Percentiles rank a stretch among this genome's conserved stretches.
phyloP scores from a whole-genome alignment of 2,888 invertebrate genomes.

The Conops quadrifasciatus region DNA sequence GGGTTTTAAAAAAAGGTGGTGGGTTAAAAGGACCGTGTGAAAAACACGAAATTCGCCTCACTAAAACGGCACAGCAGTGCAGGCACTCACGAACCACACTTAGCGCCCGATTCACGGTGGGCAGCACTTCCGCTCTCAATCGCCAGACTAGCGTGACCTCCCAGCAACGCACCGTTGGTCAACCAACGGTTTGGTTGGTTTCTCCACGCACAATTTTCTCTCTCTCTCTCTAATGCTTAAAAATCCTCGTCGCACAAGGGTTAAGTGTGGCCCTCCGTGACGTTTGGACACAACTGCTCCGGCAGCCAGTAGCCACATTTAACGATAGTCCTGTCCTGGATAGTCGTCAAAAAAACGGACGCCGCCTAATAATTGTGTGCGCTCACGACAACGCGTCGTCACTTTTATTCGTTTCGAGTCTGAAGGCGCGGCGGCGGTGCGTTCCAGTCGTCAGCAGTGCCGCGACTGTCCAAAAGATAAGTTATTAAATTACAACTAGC shows the following conservation, averaged over 20 bases:
- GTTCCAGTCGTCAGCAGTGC: slow-evolving; percentile 1
- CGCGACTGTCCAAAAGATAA: slow-evolving; percentile 18
- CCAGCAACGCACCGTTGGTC: too few relatives aligned
- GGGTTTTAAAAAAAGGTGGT: not conserved
- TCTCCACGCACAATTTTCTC: not conserved
- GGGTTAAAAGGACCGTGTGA: slow-evolving; percentile 5
- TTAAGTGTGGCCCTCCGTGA: slow-evolving; percentile 3
- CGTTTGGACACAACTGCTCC: slow-evolving; percentile 29
- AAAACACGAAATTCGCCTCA: slow-evolving; percentile 7
- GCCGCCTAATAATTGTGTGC: slow-evolving; percentile 7
- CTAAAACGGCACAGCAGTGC: slow-evolving; percentile 27
- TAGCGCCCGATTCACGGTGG: slow-evolving; percentile 5
- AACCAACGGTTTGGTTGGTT: not conserved
- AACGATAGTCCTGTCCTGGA: not conserved
- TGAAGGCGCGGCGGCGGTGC: not conserved
- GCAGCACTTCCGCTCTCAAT: slow-evolving; percentile 3
- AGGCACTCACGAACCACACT: slow-evolving; percentile 33
- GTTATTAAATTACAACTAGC: slow-evolving; percentile 11
- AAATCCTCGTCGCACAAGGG: not conserved
- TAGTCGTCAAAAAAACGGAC: not conserved
- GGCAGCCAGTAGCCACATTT: not conserved
- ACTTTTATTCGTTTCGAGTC: not conserved
- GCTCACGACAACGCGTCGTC: not conserved
- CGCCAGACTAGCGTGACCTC: slow-evolving; percentile 11
- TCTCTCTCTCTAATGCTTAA: too few relatives aligned